A percentile compares a stretch with the other conserved stretches of the same genome.
Conservation (phyloP, 1,140 invertebrate species). For the Thaumatotibia leucotreta region DNA sequence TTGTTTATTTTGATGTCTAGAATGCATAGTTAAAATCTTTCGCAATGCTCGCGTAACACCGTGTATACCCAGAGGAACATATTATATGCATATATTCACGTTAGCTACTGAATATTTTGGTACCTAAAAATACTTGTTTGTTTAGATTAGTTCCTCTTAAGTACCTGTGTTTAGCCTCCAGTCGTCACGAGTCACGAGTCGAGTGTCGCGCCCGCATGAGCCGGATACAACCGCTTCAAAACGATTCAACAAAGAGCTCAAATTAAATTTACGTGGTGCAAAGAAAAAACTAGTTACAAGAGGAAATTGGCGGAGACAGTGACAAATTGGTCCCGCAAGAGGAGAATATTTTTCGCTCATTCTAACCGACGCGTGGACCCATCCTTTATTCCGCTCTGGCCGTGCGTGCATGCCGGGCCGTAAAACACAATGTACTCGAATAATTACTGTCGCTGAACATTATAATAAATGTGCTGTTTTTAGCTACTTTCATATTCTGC, state of each 20-base stretch:
- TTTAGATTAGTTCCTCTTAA: no score
- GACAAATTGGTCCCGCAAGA: conserved; percentile 69
- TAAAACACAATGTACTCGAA: conserved; percentile 33
- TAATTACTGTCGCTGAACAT: conserved; percentile 29
- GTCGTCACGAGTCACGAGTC: background rate
- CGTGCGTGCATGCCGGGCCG: conserved; percentile 21
- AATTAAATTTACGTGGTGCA: conserved; percentile 73
- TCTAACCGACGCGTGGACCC: conserved; percentile 33
- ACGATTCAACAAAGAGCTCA: conserved; percentile 63
- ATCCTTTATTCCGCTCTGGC: conserved; percentile 24
- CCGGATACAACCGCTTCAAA: conserved; percentile 48
- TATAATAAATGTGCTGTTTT: conserved; percentile 12
- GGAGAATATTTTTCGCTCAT: conserved; percentile 41
- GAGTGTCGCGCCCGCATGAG: background rate
- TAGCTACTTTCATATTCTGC: conserved; percentile 10
- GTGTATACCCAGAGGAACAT: no score
- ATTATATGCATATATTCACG: no score
- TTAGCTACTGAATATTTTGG: no score
- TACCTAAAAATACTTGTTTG: no score
- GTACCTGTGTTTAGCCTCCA: no score
- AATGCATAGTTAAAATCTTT: no score
- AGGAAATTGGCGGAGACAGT: conserved; percentile 73
- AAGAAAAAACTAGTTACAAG: conserved; percentile 74
- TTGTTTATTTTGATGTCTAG: no score
- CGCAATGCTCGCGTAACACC: no score